phyloP scores from a whole-genome alignment of 2,797 vertebrate species.

The Chelidonichthys spinosus region DNA sequence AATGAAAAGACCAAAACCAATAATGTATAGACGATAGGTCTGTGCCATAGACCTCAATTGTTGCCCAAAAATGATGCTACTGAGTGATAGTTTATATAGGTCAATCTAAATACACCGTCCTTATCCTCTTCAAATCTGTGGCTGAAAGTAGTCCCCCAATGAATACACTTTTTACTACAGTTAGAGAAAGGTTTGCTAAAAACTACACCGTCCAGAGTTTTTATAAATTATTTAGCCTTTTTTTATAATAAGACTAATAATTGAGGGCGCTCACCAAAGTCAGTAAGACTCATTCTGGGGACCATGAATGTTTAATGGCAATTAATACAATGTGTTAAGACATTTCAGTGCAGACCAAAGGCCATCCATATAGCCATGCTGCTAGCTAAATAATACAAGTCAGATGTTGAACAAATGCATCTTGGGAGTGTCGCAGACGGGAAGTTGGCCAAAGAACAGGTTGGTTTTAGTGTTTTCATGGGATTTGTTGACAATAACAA shows the following conservation, averaged over 20 bases:
- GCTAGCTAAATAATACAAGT: not conserved
- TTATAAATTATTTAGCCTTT: not conserved
- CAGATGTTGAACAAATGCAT: not conserved
- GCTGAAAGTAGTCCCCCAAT: not conserved
- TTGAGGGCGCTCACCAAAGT: not conserved
- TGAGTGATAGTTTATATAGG: not conserved
- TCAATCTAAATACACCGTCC: not conserved
- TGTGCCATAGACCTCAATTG: not conserved
- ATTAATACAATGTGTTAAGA: too few species aligned
- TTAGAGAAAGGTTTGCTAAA: not conserved
- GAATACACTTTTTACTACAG: not conserved
- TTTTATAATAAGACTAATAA: not conserved
- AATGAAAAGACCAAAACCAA: not conserved
- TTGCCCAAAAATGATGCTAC: not conserved
- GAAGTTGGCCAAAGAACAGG: not conserved
- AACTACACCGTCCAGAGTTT: not conserved
- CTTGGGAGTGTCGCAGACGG: too few species aligned
- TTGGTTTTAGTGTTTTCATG: not conserved
- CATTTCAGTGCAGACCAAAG: too few species aligned
- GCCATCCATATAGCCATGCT: not conserved
- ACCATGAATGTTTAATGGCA: not conserved
- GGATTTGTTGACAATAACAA: conserved; percentile 8
- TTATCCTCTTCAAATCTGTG: not conserved
- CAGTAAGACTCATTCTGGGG: not conserved
- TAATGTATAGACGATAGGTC: not conserved